Evolutionary conservation across 2,113 vertebrate genomes (phyloP), one percentile per base, ranked within the genome.

Genomic region (Python bivittatus): DNA sequence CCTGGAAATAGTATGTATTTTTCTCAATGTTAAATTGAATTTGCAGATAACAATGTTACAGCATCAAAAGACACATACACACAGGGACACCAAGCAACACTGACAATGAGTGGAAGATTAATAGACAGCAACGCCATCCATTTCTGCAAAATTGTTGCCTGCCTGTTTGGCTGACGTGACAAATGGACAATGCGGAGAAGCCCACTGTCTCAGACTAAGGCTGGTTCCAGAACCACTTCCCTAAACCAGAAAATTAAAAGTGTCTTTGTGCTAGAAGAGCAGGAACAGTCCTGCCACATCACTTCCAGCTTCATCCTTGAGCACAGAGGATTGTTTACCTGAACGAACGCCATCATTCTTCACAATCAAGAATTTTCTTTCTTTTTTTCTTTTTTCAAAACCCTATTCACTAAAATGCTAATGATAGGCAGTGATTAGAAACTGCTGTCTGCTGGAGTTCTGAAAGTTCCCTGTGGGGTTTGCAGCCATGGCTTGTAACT

Each of bases 391-490:
- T 61, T 52, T 90, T 84, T 29, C 1, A 1, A 12, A 25, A 17
- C 97, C 96, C 95, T 96, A 96, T 97, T 97, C 96, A 91, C 95
- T 97, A 96, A 97, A 97, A 98, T 97, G 97, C 97, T 98, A 98
- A 98, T 98, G 96, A 97, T 98, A 95, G 89, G 95, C 97, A 97
- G 97, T 97, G 97, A 98, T 98, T 98, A 98, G 97, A 97, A 98
- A 97, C 97, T 96, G 97, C 97, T 97, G 97, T 97, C 97, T 97
- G 97, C 95, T 97, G 95, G 96, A 96, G 97, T 97, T 98, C 92
- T 96, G 96, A 96, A 97, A 97, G 97, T 97, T 97, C 98, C 98
- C 97, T 95, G 93, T 96, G 97, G 98, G 94, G 95, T 97, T 96
- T 68, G 12, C 90, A 97, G 97, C 98, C 96, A 97, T 44, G 95